Evolutionary conservation across 2,113 vertebrate genomes (phyloP), one percentile per base, ranked within the genome.

Genomic region (Upupa epops): DNA sequence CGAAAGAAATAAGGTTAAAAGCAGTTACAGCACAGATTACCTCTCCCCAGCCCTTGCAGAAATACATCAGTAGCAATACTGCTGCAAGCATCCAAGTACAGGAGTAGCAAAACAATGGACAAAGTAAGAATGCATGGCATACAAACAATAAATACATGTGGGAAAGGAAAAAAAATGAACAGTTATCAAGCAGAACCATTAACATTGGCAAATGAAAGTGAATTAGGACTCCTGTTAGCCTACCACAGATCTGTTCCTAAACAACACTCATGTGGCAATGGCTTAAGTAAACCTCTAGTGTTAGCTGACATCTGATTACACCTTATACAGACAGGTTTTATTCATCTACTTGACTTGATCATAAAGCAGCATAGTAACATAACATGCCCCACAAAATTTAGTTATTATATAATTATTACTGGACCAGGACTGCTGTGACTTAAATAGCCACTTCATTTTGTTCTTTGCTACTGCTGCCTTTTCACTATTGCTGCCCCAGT

Each of bases 1-100:
- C 17, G 96, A 91, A 92, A 97, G 89, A 96, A 95, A 94, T 95
- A 90, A 84, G 17, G 60, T 91, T 86, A 74, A 86, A 88, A 97
- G 93, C 66, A 82, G 79, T 52, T 81, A 69, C 73, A 93, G 45
- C 86, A 80, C 68, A 92, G 84, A 95, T 56, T 66, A 79, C 89
- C 64, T 79, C 93, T 73, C 72, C 61, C 71, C 63, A 92, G 61
- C 32, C 64, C 79, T 73, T 83, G 84, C 84, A 96, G 73, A 92
- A 96, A 92, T 76, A 94, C 32, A 68, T 49, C 75, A 85, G 65
- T 46, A 89, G 90, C 82, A 87, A 65, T 59, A 91, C 29, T 52
- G 36, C 64, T 65, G 64, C 61, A 73, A 82, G 87, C 52, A 92
- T 80, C 63, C 29, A 87, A 76, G 40, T 36, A 83, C 59, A 75